A percentile compares a stretch with the other conserved stretches of the same genome.
These are phyloP conservation scores for Cotesia vestalis DNA, from an alignment of 1,140 invertebrate species.

Conservation along the genomic window DNA sequence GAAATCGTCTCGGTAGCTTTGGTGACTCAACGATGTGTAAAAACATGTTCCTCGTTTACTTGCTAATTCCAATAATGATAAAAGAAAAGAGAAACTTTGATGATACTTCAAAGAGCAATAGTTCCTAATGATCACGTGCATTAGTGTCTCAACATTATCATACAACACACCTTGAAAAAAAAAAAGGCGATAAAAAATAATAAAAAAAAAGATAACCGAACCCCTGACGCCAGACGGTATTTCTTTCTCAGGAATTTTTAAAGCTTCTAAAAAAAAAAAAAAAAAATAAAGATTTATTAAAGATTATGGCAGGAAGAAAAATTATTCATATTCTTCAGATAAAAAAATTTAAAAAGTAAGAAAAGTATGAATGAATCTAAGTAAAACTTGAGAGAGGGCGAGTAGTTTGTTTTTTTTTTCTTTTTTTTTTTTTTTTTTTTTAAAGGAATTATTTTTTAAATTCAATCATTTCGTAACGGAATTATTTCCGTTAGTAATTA, in stretches of 20 bases:
- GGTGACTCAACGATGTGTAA: neutral
- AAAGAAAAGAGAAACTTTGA: constrained; percentile 18
- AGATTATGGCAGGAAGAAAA: too few species aligned
- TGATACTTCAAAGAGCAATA: too few species aligned
- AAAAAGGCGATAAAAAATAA: neutral
- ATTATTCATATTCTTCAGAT: neutral
- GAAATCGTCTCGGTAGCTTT: constrained; percentile 2
- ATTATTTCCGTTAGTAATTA: too few species aligned
- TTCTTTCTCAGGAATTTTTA: too few species aligned
- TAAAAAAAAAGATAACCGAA: too few species aligned
- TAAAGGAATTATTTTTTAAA: constrained; percentile 7
- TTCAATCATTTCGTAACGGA: constrained; percentile 2
- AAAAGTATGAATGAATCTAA: constrained; percentile 39
- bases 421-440: constrained; percentile 27
- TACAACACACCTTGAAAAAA: neutral
- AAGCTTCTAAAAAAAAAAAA: neutral
- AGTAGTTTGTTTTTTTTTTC: constrained; percentile 39
- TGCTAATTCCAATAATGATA: constrained; percentile 20
- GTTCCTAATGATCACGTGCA: too few species aligned
- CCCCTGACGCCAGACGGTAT: too few species aligned
- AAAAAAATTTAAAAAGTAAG: constrained; percentile 1
- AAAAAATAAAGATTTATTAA: too few species aligned
- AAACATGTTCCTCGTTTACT: neutral
- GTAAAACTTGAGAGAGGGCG: constrained; percentile 17
- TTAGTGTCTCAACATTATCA: too few species aligned